Conservation (phyloP, 2,888 invertebrate species). For the Carabus problematicus region DNA sequence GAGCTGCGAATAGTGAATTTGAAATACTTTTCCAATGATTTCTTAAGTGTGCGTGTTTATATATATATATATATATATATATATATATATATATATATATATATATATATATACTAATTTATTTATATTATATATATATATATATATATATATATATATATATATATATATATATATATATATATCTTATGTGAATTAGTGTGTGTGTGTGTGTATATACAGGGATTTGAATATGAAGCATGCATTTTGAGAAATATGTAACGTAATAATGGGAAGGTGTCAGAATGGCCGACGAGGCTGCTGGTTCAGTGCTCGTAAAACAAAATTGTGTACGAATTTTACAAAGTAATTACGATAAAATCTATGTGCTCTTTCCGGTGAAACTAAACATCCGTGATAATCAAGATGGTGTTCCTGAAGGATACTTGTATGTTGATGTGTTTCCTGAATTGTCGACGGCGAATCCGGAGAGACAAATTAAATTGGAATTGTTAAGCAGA, state of each 20-base stretch:
- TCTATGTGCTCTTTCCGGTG: conserved; percentile 33
- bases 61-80: conserved; percentile 13
- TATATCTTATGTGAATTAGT: too few relatives aligned
- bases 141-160: too few relatives aligned
- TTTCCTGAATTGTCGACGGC: conserved; percentile 52
- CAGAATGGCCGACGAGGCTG: conserved; percentile 42
- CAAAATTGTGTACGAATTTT: conserved; percentile 41
- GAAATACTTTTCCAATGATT: too few relatives aligned
- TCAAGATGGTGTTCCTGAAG: conserved; percentile 38
- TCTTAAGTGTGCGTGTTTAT: not conserved
- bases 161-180: too few relatives aligned
- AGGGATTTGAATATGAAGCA: conserved; percentile 18
- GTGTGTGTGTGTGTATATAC: conserved; percentile 23
- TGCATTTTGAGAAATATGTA: conserved; percentile 36
- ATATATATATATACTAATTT: conserved; percentile 17
- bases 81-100: conserved; percentile 24
- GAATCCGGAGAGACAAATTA: conserved; percentile 53
- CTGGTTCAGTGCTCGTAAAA: conserved; percentile 41
- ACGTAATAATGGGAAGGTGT: conserved; percentile 39
- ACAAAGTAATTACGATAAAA: conserved; percentile 39
- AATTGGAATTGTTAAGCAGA: conserved; percentile 57
- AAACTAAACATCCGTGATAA: conserved; percentile 33
- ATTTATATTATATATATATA: too few relatives aligned
- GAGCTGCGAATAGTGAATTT: too few relatives aligned
- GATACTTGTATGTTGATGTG: conserved; percentile 51